These are phyloP conservation scores for Clamator glandarius DNA, from an alignment of 2,797 vertebrate species.

Conservation along the genomic window DNA sequence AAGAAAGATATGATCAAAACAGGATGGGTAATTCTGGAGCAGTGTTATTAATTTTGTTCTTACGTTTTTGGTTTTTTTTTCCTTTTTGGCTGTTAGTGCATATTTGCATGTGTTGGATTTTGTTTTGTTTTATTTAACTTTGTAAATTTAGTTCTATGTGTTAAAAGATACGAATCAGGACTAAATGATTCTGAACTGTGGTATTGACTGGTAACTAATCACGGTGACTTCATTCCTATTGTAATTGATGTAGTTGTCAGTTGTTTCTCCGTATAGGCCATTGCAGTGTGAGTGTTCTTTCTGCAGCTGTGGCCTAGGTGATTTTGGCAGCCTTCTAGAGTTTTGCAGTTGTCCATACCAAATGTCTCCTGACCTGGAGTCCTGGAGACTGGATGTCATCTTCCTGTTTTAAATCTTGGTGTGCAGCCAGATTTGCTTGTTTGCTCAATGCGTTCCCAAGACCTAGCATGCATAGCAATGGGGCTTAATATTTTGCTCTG, in stretches of 20 bases:
- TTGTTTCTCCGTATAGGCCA: not conserved
- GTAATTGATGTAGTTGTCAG: not conserved
- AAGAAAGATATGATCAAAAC: not conserved
- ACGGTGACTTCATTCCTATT: not conserved
- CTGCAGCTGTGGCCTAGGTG: conserved; percentile 2
- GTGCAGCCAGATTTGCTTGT: conserved; percentile 55
- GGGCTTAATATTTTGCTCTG: conserved; percentile 59
- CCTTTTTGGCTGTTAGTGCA: not conserved
- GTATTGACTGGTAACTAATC: not conserved
- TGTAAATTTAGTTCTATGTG: not conserved
- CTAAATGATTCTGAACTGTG: not conserved
- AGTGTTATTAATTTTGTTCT: not conserved
- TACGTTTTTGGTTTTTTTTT: not conserved
- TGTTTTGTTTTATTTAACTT: not conserved
- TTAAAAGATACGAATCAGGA: not conserved
- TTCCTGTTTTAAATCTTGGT: conserved; percentile 60
- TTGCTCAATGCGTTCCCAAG: conserved; percentile 11
- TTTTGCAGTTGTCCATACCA: conserved; percentile 31
- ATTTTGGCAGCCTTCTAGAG: conserved; percentile 15
- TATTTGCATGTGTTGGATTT: not conserved
- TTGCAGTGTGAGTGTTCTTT: not conserved
- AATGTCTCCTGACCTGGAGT: conserved; percentile 13
- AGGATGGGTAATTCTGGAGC: not conserved
- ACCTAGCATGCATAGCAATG: conserved; percentile 27
- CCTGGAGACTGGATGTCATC: conserved; percentile 43